phyloP scores from a whole-genome alignment of 2,797 vertebrate species.

The Etheostoma perlongum region DNA sequence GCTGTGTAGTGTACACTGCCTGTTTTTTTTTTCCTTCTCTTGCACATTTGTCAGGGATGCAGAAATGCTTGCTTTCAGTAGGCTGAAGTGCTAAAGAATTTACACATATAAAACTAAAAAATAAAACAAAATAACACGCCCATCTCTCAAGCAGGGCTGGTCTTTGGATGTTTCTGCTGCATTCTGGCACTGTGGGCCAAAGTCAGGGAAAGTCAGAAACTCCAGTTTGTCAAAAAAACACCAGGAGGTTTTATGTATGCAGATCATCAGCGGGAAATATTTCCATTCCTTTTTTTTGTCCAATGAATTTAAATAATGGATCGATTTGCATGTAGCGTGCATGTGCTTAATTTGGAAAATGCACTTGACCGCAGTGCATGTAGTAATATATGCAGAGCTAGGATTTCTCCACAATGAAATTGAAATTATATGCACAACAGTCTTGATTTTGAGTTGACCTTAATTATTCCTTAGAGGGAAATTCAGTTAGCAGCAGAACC shows the following conservation, averaged over 20 bases:
- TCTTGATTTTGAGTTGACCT: constrained; percentile 16
- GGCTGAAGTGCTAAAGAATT: constrained; percentile 41
- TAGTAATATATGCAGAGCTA: neutral
- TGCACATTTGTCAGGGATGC: constrained; percentile 62
- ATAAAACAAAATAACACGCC: constrained; percentile 1
- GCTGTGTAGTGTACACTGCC: constrained; percentile 29
- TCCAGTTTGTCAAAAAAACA: neutral
- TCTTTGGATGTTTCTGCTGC: constrained; percentile 9
- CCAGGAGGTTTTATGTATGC: neutral
- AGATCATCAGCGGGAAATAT: neutral
- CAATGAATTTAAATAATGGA: neutral
- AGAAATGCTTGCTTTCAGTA: constrained; percentile 55
- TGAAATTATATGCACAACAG: neutral
- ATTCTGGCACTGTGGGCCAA: constrained; percentile 15
- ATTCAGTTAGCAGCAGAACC: neutral
- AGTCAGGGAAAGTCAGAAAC: constrained; percentile 1
- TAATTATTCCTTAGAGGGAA: constrained; percentile 3
- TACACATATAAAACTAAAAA: constrained; percentile 26
- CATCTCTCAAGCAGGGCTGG: constrained; percentile 23
- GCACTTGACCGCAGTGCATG: neutral
- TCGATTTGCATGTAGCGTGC: neutral
- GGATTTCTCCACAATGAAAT: neutral
- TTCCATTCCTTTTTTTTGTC: neutral
- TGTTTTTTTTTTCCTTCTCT: constrained; percentile 5
- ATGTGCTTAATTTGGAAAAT: neutral